These are phyloP conservation scores for Rhagoletis pomonella DNA, from an alignment of 1,140 invertebrate genomes.

Conservation along the genomic window DNA sequence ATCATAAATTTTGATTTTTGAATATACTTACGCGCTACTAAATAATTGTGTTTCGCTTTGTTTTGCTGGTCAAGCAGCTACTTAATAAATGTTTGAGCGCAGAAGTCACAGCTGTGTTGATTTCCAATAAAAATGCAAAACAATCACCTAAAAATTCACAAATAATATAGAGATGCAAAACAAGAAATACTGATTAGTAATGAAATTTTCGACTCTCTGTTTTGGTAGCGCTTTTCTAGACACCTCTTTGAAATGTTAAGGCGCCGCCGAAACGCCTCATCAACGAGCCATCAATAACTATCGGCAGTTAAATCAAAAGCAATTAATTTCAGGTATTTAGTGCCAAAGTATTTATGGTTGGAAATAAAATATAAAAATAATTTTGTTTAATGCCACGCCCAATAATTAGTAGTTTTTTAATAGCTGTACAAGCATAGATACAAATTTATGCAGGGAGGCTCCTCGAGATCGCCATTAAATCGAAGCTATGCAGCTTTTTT, in stretches of 20 bases:
- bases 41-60: constrained; percentile 8
- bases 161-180: neutral
- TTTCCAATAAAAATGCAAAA: neutral
- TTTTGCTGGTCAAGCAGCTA: constrained; percentile 22
- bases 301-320: neutral
- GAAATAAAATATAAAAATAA: neutral
- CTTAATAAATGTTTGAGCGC: neutral
- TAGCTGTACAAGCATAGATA: neutral
- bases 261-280: neutral
- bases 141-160: neutral
- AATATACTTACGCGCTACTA: neutral
- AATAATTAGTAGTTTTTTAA: neutral
- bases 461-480: no score
- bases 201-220: neutral
- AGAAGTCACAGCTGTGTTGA: neutral
- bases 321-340: neutral
- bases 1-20: neutral
- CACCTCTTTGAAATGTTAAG: neutral
- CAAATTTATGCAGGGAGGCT: no score
- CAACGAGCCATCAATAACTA: neutral
- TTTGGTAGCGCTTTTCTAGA: constrained; percentile 7
- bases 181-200: neutral
- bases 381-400: neutral
- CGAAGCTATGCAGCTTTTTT: neutral
- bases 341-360: neutral